Evolutionary conservation across 92 coral and sea anemone species (phyloP), one percentile per base, ranked within the genome.

Genomic region (Phenganax stokvisi): DNA sequence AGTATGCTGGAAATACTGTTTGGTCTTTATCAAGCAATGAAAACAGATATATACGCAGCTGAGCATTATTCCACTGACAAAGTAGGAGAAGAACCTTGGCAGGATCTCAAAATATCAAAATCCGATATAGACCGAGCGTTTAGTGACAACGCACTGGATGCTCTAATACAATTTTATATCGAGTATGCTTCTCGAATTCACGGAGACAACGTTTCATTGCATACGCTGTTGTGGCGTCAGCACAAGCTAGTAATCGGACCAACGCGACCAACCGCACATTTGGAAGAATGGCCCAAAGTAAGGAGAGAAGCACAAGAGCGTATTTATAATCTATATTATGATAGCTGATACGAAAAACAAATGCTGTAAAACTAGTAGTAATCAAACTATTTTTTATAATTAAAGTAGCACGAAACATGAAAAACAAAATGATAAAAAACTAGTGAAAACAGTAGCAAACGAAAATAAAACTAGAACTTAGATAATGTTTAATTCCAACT

Each of bases 181-280:
- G 13, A 55, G 28, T 61, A 71, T 60, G 79, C 73, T 8, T 13
- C 62, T 55, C 71, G 67, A 12, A 68, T 9, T 9, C 71, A 11
- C 30, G 84, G 84, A 44, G 56, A 71, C 30, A 12, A 17, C 0
- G n/a, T 60, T 57, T 54, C 72, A 12, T 69, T 12, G 3, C 80
- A 84, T 67, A 67, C 20, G 81, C 56, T 57, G 4, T 53, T 8
- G 29, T 87, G 88, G 90, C 72, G 70, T 44, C 28, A 47, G 59
- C n/a, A 64, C 61, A 65, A 57, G 56, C 54, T 87, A 51, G 80
- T 87, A 54, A 87, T 87, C 67, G 90, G 90, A 16, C 88, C 90
- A 16, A 87, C 90, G 1, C 76, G 83, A 8, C 52, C 73, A 10
- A 68, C 73, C 16, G 3, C 73, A 29, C 12, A 68, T 16, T 17